These are phyloP conservation scores for Seriola dumerili DNA, from an alignment of 2,113 vertebrate genomes.

Conservation along the genomic window DNA sequence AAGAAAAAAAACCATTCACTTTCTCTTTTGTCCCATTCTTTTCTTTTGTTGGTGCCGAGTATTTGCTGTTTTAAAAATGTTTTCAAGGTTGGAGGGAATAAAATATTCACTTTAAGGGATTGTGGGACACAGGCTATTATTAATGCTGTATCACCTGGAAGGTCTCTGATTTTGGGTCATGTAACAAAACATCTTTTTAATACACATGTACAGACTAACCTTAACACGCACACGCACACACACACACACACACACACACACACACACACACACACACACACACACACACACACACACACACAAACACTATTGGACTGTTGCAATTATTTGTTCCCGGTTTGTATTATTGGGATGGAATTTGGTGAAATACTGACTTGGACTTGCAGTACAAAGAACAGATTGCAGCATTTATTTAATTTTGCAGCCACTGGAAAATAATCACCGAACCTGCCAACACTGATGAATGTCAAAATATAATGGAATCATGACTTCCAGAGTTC, in stretches of 20 bases:
- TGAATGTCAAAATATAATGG: constrained; percentile 55
- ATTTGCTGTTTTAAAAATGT: constrained; percentile 15
- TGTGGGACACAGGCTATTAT: constrained; percentile 6
- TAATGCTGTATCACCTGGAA: not conserved
- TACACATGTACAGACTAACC: not conserved
- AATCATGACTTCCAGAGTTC: constrained; percentile 39
- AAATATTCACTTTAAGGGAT: constrained; percentile 9
- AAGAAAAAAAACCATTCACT: constrained; percentile 16
- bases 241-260: not conserved
- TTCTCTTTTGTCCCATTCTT: constrained; percentile 12
- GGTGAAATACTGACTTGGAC: constrained; percentile 43
- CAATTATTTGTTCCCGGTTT: constrained; percentile 20
- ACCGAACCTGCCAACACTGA: constrained; percentile 39
- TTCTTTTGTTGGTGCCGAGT: constrained; percentile 6
- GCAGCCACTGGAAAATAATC: constrained; percentile 52
- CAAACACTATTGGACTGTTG: not conserved
- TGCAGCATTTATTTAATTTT: constrained; percentile 64
- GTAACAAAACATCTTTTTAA: constrained; percentile 24
- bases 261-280: not conserved
- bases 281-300: not conserved
- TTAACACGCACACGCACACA: not conserved
- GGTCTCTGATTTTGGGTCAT: constrained; percentile 10
- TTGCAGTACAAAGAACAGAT: constrained; percentile 52
- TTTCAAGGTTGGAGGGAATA: constrained; percentile 12
- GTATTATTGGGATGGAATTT: constrained; percentile 11